Evolutionary conservation across 2,888 invertebrate species (phyloP).

Genomic region (Hypsopygia costalis): DNA sequence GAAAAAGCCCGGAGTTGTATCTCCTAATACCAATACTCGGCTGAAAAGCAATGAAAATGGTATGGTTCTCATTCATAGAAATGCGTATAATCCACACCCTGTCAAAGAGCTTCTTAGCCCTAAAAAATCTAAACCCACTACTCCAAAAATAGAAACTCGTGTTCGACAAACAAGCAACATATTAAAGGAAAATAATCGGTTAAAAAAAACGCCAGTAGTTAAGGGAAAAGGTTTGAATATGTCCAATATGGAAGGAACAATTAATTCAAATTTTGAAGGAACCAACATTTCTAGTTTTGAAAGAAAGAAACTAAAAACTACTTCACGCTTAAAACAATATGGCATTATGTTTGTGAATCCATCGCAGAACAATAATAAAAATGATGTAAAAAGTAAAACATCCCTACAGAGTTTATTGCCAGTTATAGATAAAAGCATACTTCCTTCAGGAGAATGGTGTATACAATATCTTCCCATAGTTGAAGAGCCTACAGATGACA

Average conservation of each 20-base stretch:
- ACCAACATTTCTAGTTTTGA: no score
- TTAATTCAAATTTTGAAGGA: no score
- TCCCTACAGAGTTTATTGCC: constrained; percentile 53
- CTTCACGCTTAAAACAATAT: constrained; percentile 50
- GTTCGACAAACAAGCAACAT: constrained; percentile 37
- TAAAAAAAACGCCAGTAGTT: constrained; percentile 38
- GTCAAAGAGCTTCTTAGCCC: constrained; percentile 36
- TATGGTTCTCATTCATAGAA: constrained; percentile 58
- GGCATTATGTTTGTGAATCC: constrained; percentile 60
- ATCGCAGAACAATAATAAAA: constrained; percentile 30
- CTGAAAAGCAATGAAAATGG: constrained; percentile 72
- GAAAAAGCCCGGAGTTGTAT: constrained; percentile 32
- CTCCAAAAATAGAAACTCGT: constrained; percentile 12
- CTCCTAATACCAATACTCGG: constrained; percentile 43
- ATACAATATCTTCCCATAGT: constrained; percentile 68
- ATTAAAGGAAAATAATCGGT: constrained; percentile 61
- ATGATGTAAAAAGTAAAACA: constrained; percentile 41
- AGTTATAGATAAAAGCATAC: constrained; percentile 46
- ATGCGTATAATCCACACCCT: constrained; percentile 52
- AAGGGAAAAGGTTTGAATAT: constrained; percentile 37
- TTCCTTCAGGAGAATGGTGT: constrained; percentile 68
- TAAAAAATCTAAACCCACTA: constrained; percentile 32
- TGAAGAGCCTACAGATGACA: constrained; percentile 65
- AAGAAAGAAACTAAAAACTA: constrained; percentile 24
- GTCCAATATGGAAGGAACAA: no score